Evolutionary conservation across 2,113 vertebrate species (phyloP).

Genomic region (Bujurquina vittata): DNA sequence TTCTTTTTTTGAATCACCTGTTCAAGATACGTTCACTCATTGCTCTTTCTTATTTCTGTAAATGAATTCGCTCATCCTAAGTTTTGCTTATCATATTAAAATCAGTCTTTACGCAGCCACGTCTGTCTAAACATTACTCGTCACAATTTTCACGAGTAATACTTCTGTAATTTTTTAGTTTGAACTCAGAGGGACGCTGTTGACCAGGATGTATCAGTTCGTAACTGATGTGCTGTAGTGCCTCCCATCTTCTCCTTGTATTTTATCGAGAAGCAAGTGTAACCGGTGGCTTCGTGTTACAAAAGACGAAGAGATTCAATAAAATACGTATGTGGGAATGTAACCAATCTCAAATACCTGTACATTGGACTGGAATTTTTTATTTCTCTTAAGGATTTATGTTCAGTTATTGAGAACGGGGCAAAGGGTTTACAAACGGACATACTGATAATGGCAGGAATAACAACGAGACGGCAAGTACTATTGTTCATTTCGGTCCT

Average conservation of each 20-base stretch:
- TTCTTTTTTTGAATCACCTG: neutral
- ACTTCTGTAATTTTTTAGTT: neutral
- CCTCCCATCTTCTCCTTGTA: constrained; percentile 1
- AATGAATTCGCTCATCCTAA: neutral
- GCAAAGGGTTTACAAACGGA: neutral
- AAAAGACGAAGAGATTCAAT: neutral
- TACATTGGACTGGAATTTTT: accelerated
- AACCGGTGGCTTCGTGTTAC: too few species aligned
- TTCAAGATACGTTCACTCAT: neutral
- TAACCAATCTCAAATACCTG: neutral
- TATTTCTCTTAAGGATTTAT: neutral
- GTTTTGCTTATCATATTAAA: accelerated
- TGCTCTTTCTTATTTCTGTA: neutral
- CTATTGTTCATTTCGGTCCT: constrained; percentile 48
- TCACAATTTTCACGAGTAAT: neutral
- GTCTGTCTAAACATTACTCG: neutral
- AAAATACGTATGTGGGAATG: neutral
- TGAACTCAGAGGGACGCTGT: constrained; percentile 44
- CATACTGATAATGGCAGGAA: constrained; percentile 1
- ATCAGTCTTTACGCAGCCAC: accelerated
- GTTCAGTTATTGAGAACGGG: neutral
- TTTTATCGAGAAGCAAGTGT: neutral
- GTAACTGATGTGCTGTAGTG: neutral
- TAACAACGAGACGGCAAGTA: constrained; percentile 61
- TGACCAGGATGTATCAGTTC: constrained; percentile 2